Evolutionary conservation across 1,140 invertebrate genomes (phyloP).

Genomic region (Orius laevigatus): DNA sequence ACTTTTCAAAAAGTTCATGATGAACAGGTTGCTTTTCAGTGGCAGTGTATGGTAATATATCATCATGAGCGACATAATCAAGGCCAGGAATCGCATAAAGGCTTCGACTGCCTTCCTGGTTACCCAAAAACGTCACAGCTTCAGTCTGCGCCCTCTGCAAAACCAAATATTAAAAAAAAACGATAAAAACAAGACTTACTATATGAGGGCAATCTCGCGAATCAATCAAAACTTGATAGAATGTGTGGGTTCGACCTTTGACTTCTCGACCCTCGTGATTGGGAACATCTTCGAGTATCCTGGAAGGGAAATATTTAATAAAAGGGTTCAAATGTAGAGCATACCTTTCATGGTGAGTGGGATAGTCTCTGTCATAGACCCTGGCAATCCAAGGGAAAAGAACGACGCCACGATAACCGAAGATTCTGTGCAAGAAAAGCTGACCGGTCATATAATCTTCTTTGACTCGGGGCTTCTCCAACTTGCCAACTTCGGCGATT

Average conservation of each 20-base stretch:
- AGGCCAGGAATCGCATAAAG: slow-evolving; percentile 88
- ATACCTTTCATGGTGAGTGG: slow-evolving; percentile 27
- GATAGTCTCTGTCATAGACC: slow-evolving; percentile 82
- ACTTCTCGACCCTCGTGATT: slow-evolving; percentile 61
- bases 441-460: slow-evolving; percentile 92
- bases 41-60: slow-evolving; percentile 73
- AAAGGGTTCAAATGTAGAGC: no score
- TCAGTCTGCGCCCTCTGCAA: slow-evolving; percentile 82
- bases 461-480: slow-evolving; percentile 65
- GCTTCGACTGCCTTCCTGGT: slow-evolving; percentile 83
- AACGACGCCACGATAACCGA: slow-evolving; percentile 91
- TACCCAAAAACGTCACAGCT: slow-evolving; percentile 92
- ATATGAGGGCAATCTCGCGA: slow-evolving; percentile 90
- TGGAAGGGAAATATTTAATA: neutral
- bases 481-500: slow-evolving; percentile 60
- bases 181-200: slow-evolving; percentile 41
- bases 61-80: slow-evolving; percentile 94
- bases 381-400: slow-evolving; percentile 89
- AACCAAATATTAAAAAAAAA: slow-evolving; percentile 6
- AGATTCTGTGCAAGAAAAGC: slow-evolving; percentile 84
- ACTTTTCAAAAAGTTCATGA: slow-evolving; percentile 94
- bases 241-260: slow-evolving; percentile 79
- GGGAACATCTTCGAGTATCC: slow-evolving; percentile 1
- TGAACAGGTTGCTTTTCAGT: slow-evolving; percentile 68
- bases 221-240: slow-evolving; percentile 94